Evolutionary conservation across 2,113 vertebrate species (phyloP).

Genomic region (Girardinichthys multiradiatus): DNA sequence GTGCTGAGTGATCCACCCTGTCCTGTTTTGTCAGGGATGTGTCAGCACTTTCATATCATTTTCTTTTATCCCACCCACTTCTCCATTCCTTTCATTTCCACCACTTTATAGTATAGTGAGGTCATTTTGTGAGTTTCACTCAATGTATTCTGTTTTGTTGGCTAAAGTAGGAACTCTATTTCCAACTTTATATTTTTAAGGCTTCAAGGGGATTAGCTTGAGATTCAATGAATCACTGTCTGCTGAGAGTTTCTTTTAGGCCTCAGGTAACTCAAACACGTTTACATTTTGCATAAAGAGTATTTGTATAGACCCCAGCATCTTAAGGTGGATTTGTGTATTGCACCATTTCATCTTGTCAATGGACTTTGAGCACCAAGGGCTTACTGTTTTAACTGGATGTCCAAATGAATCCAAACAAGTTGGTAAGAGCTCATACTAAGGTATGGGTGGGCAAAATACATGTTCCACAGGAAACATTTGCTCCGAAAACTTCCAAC

Average conservation of each 20-base stretch:
- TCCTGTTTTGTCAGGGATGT: slow-evolving; percentile 66
- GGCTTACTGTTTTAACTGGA: neutral
- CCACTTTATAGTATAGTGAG: neutral
- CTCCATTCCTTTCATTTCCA: slow-evolving; percentile 23
- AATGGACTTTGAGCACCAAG: neutral
- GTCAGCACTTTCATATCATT: slow-evolving; percentile 55
- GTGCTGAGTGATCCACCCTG: slow-evolving; percentile 68
- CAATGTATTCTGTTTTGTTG: slow-evolving; percentile 13
- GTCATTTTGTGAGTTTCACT: neutral
- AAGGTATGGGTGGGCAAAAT: neutral
- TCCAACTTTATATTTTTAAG: slow-evolving; percentile 10
- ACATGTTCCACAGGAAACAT: too few relatives aligned
- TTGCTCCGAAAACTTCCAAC: neutral
- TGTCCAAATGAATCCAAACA: neutral
- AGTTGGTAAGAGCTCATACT: neutral
- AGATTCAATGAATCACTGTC: neutral
- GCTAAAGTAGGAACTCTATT: neutral
- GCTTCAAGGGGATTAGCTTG: neutral
- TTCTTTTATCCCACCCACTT: slow-evolving; percentile 38
- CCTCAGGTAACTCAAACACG: neutral
- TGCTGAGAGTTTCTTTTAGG: neutral
- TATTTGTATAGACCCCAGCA: neutral
- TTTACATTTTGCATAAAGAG: neutral
- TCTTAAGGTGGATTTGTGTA: neutral
- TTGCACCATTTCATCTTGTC: neutral